A percentile compares a stretch with the other conserved stretches of the same genome.
These are phyloP conservation scores for Coryphaenoides rupestris DNA, from an alignment of 2,113 vertebrate genomes.

Conservation along the genomic window DNA sequence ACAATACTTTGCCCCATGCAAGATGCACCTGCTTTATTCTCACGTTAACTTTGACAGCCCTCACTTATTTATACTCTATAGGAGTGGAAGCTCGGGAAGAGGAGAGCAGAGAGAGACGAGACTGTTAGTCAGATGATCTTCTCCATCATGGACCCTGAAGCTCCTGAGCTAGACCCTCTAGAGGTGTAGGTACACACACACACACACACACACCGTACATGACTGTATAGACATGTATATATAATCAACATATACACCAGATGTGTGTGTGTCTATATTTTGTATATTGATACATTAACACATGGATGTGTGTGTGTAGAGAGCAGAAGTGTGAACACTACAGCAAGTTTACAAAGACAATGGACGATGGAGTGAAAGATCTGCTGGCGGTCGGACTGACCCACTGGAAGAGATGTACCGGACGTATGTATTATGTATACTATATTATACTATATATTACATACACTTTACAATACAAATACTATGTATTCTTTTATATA, in stretches of 20 bases:
- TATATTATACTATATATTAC: no score
- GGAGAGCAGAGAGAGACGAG: conserved; percentile 91
- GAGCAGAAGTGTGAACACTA: conserved; percentile 89
- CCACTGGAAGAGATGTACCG: conserved; percentile 93
- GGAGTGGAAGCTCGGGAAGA: conserved; percentile 95
- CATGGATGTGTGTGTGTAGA: conserved; percentile 57
- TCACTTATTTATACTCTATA: no score
- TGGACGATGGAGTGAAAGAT: conserved; percentile 91
- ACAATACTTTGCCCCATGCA: no score
- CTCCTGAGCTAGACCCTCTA: conserved; percentile 77
- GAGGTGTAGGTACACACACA: conserved; percentile 78
- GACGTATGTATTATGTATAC: conserved; percentile 76
- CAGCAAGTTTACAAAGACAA: conserved; percentile 83
- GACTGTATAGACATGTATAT: background rate
- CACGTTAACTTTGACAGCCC: no score
- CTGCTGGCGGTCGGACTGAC: conserved; percentile 87
- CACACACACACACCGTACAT: background rate
- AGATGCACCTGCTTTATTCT: no score
- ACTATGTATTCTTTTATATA: background rate
- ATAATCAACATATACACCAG: background rate
- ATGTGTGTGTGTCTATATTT: conserved; percentile 14
- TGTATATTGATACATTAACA: no score
- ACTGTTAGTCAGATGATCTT: conserved; percentile 87
- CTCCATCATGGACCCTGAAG: conserved; percentile 85
- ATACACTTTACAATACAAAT: no score